Conservation (phyloP, 1,140 invertebrate genomes). For the Anoplophora glabripennis region DNA sequence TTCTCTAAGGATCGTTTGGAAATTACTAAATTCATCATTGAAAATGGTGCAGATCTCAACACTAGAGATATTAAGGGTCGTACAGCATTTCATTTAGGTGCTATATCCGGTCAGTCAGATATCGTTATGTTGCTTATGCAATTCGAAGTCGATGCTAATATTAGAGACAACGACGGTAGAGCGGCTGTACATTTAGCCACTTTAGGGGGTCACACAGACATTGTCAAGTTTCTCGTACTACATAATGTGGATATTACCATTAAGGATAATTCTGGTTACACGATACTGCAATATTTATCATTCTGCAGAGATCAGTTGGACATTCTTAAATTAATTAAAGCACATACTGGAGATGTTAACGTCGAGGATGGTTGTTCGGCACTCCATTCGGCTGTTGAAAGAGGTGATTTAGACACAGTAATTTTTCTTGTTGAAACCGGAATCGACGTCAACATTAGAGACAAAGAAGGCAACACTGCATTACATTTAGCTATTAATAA, state of each 20-base stretch:
- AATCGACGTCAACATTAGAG: not conserved
- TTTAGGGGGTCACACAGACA: not conserved
- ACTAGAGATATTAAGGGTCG: not conserved
- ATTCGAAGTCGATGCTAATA: not conserved
- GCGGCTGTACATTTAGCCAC: constrained; percentile 1
- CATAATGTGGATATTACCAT: constrained; percentile 2
- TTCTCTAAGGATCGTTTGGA: not conserved
- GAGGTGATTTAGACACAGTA: constrained; percentile 55
- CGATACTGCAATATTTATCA: not conserved
- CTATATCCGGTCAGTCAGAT: not conserved
- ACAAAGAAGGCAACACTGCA: not conserved
- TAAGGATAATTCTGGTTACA: not conserved
- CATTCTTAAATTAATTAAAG: not conserved
- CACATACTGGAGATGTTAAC: not conserved
- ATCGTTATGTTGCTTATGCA: not conserved
- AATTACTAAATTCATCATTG: not conserved
- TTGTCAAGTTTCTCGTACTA: constrained; percentile 5
- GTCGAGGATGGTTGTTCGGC: not conserved
- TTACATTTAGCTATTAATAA: too few relatives aligned
- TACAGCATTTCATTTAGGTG: not conserved
- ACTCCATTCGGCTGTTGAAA: not conserved
- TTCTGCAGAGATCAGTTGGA: too few relatives aligned
- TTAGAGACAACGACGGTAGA: constrained; percentile 3
- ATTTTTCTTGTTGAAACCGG: constrained; percentile 17
- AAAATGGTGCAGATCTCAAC: not conserved